A percentile compares a stretch with the other conserved stretches of the same genome.
phyloP scores from a whole-genome alignment of 2,888 invertebrate species.

The Luffia ferchaultella region DNA sequence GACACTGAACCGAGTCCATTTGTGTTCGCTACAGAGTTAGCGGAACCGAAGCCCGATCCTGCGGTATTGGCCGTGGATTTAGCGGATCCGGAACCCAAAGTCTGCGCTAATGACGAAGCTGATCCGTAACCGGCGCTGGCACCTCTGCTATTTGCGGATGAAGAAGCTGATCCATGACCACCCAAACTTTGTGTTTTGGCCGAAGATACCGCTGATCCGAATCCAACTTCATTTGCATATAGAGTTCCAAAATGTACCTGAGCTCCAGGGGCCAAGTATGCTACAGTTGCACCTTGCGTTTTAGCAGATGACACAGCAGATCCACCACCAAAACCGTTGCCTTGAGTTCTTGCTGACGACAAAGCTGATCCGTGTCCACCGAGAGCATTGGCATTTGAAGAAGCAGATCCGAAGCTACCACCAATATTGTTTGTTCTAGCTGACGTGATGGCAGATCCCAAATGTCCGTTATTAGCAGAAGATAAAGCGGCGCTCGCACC shows the following conservation, averaged over 20 bases:
- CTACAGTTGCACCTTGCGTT: background rate
- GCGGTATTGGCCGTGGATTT: constrained; percentile 8
- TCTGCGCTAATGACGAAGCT: constrained; percentile 26
- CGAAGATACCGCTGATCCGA: constrained; percentile 32
- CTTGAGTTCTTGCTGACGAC: background rate
- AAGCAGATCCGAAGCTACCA: constrained; percentile 35
- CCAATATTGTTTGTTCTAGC: constrained; percentile 29
- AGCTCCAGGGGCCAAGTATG: background rate
- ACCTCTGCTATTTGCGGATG: constrained; percentile 19
- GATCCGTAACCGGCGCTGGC: constrained; percentile 15
- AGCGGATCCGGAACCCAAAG: constrained; percentile 21
- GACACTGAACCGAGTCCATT: constrained; percentile 5
- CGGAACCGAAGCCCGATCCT: constrained; percentile 3
- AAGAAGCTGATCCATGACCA: constrained; percentile 20
- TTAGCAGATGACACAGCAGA: constrained; percentile 16
- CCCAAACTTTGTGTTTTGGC: constrained; percentile 26
- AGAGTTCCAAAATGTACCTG: background rate
- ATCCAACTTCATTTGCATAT: background rate
- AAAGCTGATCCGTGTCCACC: constrained; percentile 1
- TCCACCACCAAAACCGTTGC: constrained; percentile 14
- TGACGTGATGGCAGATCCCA: constrained; percentile 17
- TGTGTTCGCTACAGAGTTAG: constrained; percentile 6
- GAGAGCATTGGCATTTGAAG: constrained; percentile 2
- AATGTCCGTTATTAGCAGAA: constrained; percentile 7
- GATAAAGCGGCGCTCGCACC: constrained; percentile 11